Evolutionary conservation across 2,113 vertebrate genomes (phyloP).

Genomic region (Lagenorhynchus albirostris): DNA sequence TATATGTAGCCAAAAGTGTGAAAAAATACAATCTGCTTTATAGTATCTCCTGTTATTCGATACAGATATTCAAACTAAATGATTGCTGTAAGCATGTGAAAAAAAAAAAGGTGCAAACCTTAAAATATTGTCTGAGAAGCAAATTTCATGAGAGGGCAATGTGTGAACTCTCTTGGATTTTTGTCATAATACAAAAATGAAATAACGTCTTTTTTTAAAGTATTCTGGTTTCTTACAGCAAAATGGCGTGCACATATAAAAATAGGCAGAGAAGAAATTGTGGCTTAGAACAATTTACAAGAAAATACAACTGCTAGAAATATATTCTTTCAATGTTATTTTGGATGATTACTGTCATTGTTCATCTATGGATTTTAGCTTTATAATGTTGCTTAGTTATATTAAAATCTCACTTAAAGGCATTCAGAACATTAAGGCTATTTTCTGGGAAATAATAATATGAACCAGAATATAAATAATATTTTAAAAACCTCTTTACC

Average conservation of each 20-base stretch:
- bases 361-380: slow-evolving; percentile 1
- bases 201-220: neutral
- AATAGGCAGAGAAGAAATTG: neutral
- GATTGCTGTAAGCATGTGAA: neutral
- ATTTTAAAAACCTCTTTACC: neutral
- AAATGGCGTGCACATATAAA: neutral
- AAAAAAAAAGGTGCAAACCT: slow-evolving; percentile 7
- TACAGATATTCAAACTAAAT: slow-evolving; percentile 52
- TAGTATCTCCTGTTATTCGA: slow-evolving; percentile 59
- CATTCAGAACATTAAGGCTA: neutral
- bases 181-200: slow-evolving; percentile 6
- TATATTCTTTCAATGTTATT: neutral
- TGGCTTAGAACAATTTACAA: neutral
- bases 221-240: neutral
- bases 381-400: neutral
- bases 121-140: slow-evolving; percentile 45
- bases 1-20: slow-evolving; percentile 61
- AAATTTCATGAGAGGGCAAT: slow-evolving; percentile 42
- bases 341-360: neutral
- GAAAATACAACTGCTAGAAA: neutral
- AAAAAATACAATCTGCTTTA: slow-evolving; percentile 55
- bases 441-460: neutral
- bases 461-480: neutral
- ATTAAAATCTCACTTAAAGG: neutral
- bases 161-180: slow-evolving; percentile 31